Evolutionary conservation across 2,797 vertebrate genomes (phyloP).

Genomic region (Phoxinus dragarum): DNA sequence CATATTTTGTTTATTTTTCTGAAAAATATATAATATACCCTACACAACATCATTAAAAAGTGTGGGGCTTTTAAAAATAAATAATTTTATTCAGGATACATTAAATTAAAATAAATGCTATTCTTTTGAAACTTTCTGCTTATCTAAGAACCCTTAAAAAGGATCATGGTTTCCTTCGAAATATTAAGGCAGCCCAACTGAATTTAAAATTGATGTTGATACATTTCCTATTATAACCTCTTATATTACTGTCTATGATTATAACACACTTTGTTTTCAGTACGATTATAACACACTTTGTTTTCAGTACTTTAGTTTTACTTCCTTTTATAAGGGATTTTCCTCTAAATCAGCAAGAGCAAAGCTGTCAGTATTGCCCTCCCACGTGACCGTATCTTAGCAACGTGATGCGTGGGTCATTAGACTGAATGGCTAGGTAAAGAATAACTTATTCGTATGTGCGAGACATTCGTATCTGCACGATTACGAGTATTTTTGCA

Average conservation of each 20-base stretch:
- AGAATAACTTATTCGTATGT: not conserved
- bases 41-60: not conserved
- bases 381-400: conserved; percentile 46
- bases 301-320: not conserved
- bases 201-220: not conserved
- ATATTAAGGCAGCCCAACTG: not conserved
- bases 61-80: not conserved
- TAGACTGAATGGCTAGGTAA: not conserved
- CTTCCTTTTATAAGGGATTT: not conserved
- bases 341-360: not conserved
- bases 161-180: not conserved
- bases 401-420: conserved; percentile 27
- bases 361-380: not conserved
- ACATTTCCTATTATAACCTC: no score
- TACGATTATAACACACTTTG: not conserved
- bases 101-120: not conserved
- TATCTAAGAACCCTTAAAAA: no score
- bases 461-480: not conserved
- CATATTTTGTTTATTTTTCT: no score
- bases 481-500: not conserved
- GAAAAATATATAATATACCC: not conserved
- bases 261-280: no score
- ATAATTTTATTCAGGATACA: not conserved
- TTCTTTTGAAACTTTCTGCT: not conserved
- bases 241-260: no score